Percentiles rank a stretch among this genome's conserved stretches.
Conservation (phyloP, 2,113 vertebrate species). For the Grammomys dolichurus region DNA sequence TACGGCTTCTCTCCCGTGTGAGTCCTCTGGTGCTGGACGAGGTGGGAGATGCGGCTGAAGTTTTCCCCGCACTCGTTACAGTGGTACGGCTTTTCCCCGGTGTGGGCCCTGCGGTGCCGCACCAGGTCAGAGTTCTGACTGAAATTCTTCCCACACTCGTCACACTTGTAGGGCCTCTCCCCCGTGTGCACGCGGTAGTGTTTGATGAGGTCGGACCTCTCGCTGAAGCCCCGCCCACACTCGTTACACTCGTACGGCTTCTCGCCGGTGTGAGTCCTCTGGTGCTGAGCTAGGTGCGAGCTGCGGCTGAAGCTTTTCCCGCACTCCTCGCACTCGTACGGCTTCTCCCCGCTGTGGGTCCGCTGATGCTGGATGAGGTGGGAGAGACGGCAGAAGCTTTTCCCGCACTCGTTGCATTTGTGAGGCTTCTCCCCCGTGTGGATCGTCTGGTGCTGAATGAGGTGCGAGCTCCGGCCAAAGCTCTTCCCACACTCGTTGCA, state of each 20-base stretch:
- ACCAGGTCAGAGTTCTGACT: constrained; percentile 82
- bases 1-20: constrained; percentile 93
- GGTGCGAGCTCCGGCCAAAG: constrained; percentile 83
- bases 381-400: constrained; percentile 82
- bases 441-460: constrained; percentile 84
- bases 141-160: constrained; percentile 85
- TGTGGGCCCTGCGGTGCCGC: constrained; percentile 83
- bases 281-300: constrained; percentile 83
- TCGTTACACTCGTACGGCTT: constrained; percentile 84
- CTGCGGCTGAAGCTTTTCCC: constrained; percentile 86
- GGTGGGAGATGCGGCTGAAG: constrained; percentile 82
- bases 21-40: constrained; percentile 88
- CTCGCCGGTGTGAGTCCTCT: constrained; percentile 84
- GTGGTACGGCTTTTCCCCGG: constrained; percentile 80
- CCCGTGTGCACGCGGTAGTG: constrained; percentile 84
- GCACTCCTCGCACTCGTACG: constrained; percentile 85
- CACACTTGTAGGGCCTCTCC: constrained; percentile 84
- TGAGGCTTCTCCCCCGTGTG: constrained; percentile 86
- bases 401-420: constrained; percentile 83
- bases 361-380: constrained; percentile 84
- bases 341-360: constrained; percentile 85
- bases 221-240: constrained; percentile 83
- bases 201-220: constrained; percentile 83
- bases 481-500: constrained; percentile 84
- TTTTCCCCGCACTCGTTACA: constrained; percentile 83